Evolutionary conservation across 2,797 vertebrate species (phyloP).

Genomic region (Lepus townsendii): DNA sequence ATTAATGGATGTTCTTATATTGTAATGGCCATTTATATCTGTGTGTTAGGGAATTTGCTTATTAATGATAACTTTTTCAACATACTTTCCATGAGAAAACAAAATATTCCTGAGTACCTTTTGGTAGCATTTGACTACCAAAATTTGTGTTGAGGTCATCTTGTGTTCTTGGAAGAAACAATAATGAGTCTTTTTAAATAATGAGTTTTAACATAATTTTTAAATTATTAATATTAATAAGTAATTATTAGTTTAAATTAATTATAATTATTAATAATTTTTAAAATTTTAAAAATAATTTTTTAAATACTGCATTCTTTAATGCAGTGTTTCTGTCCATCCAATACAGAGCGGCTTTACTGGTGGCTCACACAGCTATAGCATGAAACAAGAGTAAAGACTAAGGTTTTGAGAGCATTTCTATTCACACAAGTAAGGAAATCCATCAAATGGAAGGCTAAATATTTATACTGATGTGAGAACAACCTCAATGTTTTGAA

Average conservation of each 20-base stretch:
- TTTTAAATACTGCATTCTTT: not conserved
- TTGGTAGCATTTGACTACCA: not conserved
- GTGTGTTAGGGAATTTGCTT: conserved; percentile 60
- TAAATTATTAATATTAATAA: too few species aligned
- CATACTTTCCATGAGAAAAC: conserved; percentile 40
- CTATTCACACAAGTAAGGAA: conserved; percentile 58
- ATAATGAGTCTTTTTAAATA: not conserved
- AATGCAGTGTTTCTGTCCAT: conserved; percentile 26
- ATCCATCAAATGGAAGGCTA: conserved; percentile 58
- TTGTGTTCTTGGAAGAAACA: conserved; percentile 57
- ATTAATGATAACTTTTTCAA: conserved; percentile 62
- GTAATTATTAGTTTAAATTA: too few species aligned
- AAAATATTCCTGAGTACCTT: conserved; percentile 30
- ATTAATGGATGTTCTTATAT: conserved; percentile 46
- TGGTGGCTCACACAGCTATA: conserved; percentile 9
- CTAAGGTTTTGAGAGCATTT: conserved; percentile 38
- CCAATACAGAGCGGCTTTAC: not conserved
- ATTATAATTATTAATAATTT: too few species aligned
- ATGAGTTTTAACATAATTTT: too few species aligned
- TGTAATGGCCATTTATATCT: conserved; percentile 65
- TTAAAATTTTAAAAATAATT: too few species aligned
- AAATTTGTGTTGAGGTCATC: conserved; percentile 44
- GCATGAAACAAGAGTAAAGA: conserved; percentile 44
- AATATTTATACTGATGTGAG: conserved; percentile 71
- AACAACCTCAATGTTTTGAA: conserved; percentile 70